These are phyloP conservation scores for Parus major DNA, from an alignment of 2,113 vertebrate species.

Conservation along the genomic window DNA sequence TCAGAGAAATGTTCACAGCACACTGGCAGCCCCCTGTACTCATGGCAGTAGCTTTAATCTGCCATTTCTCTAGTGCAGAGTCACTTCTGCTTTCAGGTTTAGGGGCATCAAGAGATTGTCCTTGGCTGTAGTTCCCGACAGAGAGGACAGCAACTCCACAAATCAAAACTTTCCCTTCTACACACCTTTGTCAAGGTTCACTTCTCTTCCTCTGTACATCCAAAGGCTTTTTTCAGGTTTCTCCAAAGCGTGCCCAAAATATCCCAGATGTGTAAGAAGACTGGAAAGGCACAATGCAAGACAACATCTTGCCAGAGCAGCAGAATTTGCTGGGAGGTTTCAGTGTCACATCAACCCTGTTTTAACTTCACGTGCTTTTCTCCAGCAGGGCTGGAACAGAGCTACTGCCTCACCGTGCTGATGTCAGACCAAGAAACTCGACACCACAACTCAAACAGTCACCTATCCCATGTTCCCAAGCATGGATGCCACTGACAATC, in stretches of 20 bases:
- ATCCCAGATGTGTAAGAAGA: not conserved
- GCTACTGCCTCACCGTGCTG: not conserved
- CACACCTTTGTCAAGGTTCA: not conserved
- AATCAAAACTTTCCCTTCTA: not conserved
- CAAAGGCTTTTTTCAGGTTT: not conserved
- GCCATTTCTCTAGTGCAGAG: not conserved
- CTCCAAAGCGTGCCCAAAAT: not conserved
- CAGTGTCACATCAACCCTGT: not conserved
- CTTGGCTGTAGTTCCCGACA: not conserved
- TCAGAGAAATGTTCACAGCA: not conserved
- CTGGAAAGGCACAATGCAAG: not conserved
- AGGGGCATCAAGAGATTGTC: rapidly evolving
- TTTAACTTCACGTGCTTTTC: rapidly evolving
- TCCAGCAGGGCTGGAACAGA: not conserved
- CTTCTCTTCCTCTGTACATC: too few species aligned
- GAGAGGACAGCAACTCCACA: not conserved
- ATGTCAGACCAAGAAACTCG: not conserved
- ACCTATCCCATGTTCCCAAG: not conserved
- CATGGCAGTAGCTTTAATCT: not conserved
- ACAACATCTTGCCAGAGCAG: not conserved
- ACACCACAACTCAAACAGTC: not conserved
- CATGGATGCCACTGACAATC: not conserved
- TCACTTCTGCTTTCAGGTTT: not conserved
- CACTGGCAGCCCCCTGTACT: not conserved
- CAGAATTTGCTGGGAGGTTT: not conserved